Evolutionary conservation across 2,113 vertebrate species (phyloP).

Genomic region (Phylloscopus trochilus): DNA sequence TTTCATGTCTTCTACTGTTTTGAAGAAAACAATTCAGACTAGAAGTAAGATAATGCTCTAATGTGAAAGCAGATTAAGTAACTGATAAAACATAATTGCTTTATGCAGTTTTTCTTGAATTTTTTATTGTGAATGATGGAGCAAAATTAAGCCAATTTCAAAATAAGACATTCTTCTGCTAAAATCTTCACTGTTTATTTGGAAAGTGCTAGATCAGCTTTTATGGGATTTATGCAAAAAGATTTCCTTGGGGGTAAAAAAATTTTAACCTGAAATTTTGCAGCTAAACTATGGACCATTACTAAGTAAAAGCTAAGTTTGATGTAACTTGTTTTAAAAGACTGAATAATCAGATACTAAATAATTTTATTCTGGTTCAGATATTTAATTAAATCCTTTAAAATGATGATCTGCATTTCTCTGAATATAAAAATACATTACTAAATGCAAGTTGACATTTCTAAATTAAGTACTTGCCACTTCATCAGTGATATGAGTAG

Average conservation of each 20-base stretch:
- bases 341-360: background rate
- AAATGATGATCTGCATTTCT: background rate
- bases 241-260: background rate
- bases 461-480: conserved; percentile 6
- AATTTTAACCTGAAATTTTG: background rate
- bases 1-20: background rate
- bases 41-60: background rate
- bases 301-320: background rate
- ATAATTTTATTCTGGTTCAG: background rate
- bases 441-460: background rate
- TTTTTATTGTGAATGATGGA: background rate
- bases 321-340: background rate
- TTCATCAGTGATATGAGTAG: background rate
- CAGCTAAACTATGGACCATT: background rate
- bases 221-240: background rate
- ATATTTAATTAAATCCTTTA: background rate
- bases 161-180: background rate
- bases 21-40: background rate
- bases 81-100: background rate
- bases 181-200: background rate
- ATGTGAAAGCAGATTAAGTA: background rate
- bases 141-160: background rate
- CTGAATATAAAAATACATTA: background rate
- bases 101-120: background rate
- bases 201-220: background rate